Percentiles rank a stretch among this genome's conserved stretches.
Evolutionary conservation across 1,140 invertebrate genomes (phyloP).

Genomic region (Bombyx mandarina): DNA sequence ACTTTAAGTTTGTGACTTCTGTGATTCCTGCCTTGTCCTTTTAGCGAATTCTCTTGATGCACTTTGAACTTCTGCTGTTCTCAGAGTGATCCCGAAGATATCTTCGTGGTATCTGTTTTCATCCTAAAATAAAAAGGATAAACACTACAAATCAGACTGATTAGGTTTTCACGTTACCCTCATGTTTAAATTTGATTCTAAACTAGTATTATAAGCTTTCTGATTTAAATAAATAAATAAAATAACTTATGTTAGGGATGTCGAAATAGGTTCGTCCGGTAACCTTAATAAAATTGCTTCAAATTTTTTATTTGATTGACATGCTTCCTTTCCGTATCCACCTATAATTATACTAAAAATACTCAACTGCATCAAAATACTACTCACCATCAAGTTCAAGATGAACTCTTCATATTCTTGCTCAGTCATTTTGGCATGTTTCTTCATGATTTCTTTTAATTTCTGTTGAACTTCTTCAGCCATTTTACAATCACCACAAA

Average conservation of each 20-base stretch:
- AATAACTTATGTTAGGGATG: no score
- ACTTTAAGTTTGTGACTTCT: slow-evolving; percentile 28
- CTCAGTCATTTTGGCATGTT: slow-evolving; percentile 81
- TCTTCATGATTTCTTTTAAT: slow-evolving; percentile 87
- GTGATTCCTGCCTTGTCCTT: slow-evolving; percentile 38
- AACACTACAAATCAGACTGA: background rate
- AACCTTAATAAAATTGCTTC: no score
- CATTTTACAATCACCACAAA: slow-evolving; percentile 99
- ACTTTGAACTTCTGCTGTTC: slow-evolving; percentile 90
- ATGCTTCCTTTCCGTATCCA: no score
- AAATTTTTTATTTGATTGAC: no score
- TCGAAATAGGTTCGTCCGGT: no score
- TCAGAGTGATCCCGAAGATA: slow-evolving; percentile 94
- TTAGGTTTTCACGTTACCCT: no score
- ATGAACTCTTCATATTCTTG: slow-evolving; percentile 88
- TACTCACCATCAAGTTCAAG: slow-evolving; percentile 84
- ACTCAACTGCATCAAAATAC: background rate
- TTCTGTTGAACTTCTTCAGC: slow-evolving; percentile 97
- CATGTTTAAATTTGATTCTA: no score
- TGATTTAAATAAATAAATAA: no score
- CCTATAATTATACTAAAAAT: background rate
- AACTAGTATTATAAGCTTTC: no score
- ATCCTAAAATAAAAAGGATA: slow-evolving; percentile 75
- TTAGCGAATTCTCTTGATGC: slow-evolving; percentile 83
- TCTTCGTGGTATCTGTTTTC: slow-evolving; percentile 96